Conservation (phyloP, 2,888 invertebrate species). For the Conus canariensis region DNA sequence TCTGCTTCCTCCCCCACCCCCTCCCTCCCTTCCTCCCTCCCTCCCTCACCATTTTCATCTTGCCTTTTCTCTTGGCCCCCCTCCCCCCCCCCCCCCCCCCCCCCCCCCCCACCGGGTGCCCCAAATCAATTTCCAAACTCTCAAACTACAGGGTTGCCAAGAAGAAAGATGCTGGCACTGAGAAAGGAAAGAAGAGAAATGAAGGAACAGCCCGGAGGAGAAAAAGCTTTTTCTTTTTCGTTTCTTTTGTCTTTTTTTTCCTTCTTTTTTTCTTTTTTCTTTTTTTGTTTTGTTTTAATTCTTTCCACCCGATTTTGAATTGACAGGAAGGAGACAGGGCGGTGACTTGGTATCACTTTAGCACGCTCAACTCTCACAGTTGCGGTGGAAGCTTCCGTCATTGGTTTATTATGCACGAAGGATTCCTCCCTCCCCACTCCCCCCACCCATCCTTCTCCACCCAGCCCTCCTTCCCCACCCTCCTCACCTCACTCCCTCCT, state of each 20-base stretch:
- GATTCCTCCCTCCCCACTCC: not conserved
- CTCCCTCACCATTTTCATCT: not conserved
- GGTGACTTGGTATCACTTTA: not conserved
- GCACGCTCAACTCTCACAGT: too few species aligned
- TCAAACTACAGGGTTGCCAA: not conserved
- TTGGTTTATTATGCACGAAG: not conserved
- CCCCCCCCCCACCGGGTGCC: not conserved
- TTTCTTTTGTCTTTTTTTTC: too few species aligned
- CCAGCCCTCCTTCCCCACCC: not conserved
- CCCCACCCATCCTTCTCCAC: not conserved
- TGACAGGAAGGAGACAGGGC: not conserved
- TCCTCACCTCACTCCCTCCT: not conserved
- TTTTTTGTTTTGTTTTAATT: too few species aligned
- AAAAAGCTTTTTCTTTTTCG: too few species aligned
- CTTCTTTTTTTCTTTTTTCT: too few species aligned
- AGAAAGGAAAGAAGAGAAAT: not conserved
- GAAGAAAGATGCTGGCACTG: not conserved
- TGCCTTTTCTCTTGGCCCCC: too few species aligned
- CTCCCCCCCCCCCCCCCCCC: not conserved
- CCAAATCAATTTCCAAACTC: not conserved
- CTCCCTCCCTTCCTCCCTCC: not conserved
- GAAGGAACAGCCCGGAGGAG: not conserved
- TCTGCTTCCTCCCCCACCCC: not conserved
- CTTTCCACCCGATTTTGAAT: not conserved
- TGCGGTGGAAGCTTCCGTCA: not conserved